Base-by-base conservation (phyloP, 2,113 vertebrate genomes). In the Nerophis ophidion region DNA sequence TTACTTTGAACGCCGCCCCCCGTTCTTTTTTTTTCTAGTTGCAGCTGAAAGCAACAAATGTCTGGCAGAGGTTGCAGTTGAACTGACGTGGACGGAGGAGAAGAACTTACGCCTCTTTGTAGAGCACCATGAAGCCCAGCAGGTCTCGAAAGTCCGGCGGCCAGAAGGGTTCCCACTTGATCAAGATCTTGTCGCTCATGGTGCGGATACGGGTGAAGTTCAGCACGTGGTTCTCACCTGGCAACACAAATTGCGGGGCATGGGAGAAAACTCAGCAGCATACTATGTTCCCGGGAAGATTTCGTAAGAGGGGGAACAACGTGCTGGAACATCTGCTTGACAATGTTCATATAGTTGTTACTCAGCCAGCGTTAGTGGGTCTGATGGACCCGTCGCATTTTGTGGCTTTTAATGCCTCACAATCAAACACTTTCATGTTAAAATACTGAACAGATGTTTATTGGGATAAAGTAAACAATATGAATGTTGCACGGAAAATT, bases 101-200 rank as follows among this genome's bases (percentile, higher is more conserved):
- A 60, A 45, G 0, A 35, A 83, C 97, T 95, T 84, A 99, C 97
- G 97, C 95, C 81, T 99, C 97, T 72, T 97, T 99, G 78, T 96
- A 98, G 68, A 98, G 95, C 0, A 99, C 91, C 94, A 99, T 97
- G 75, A 99, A 99, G 2, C 97, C 96, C 83, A 98, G 85, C 53
- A 99, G 90, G 70, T 99, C 97, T 54, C 97, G 88, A 91, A 94
- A 99, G 76, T 99, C 97, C 0, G 90, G 87, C 0, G 95, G 96
- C 96, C 97, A 98, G 78, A 97, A 99, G 0, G 95, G 68, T 68
- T 96, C 81, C 97, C 97, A 99, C 70, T 81, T 93, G 47, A 99
- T 81, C 71, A 98, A 71, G 73, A 99, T 97, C 85, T 97, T 96
- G 84, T 97, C 93, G 0, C 80, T 87, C 44, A 82, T 59, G 0